Base-by-base conservation (phyloP, 2,113 vertebrate species). In the Pyxicephalus adspersus region DNA sequence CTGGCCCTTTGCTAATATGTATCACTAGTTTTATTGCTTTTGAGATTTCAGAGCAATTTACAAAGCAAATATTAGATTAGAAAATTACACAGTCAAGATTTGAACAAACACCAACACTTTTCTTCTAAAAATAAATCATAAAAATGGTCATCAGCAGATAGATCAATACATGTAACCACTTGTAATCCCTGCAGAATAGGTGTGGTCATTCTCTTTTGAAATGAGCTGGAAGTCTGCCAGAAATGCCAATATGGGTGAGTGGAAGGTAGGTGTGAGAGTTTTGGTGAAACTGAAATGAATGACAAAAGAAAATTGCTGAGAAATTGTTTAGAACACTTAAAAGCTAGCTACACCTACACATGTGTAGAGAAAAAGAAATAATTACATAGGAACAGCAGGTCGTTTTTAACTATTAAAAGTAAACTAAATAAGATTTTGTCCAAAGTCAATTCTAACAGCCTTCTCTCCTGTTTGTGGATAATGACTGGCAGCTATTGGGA, bases 11-110 rank as follows among this genome's bases (percentile, higher is more conserved):
- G 38, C 38, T 45, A 1, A 8, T 13, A 45, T 13, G 15, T 45
- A 45, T 13, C 8, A 45, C 11, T 45, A 1, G 9, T 13, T 45
- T 13, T 38, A 45, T 45, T 6, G 11, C 34, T 5, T 67, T 50
- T 45, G 11, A 71, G 15, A 25, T 25, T 72, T 26, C 51, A 31
- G 19, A 57, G 13, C 55, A 31, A 71, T 55, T 25, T 71, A 34
- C 11, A 72, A 28, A 55, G 23, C 70, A 72, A 55, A 72, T 72
- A 72, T 72, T 72, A 57, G 70, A 28, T 72, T n/a, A 57, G 68
- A 72, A 52, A 72, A 72, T 31, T 19, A 51, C 20, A 51, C 9
- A 70, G 38, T 19, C 29, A 38, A 29, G 38, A 34, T n/a, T 34
- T 38, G 18, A 38, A 26, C 3, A 71, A 31, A 11, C 34, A n/a